Base-by-base conservation (phyloP, 1,140 invertebrate species). In the Conus ventricosus region DNA sequence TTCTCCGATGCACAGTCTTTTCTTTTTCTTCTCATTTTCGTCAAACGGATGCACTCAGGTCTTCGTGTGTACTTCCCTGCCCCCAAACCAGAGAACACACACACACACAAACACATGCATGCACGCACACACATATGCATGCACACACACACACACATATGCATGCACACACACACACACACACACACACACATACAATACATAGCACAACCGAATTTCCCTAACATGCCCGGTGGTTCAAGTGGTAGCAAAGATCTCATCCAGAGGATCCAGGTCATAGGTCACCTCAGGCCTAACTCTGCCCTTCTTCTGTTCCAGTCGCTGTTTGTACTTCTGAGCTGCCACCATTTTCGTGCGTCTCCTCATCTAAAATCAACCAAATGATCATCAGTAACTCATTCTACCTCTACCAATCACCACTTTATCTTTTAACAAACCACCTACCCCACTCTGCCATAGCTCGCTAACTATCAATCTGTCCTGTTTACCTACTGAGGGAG, bases 221-320 rank as follows among this genome's bases (percentile, higher is more conserved):
- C n/a, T 25, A 27, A n/a, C 57, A 55, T 15, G 57, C 57, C 57
- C 57, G 1, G 15, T 67, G 23, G 4, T 75, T 85, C 27, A 55
- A 54, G 57, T 20, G 15, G 85, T 87, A 1, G 15, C 51, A 90
- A 97, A 97, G 84, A 97, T 96, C 78, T 97, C 96, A 93, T 97
- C 96, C n/a, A 96, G 93, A 4, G 96, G 96, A 92, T 97, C 96
- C 4, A 96, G 91, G 20, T 96, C 93, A 92, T 98, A 98, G 87
- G 96, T 80, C 13, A 91, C 85, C 17, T 88, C 88, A 7, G 97
- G 97, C 92, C 96, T 97, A 13, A 96, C 97, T 7, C 96, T 96
- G n/a, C 96, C 95, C 53, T 97, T 96, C 95, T 98, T 98, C 90
- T 97, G 97, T 91, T 97, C 96, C 63, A 98, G 95, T 91, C 97